phyloP scores from a whole-genome alignment of 1,140 invertebrate genomes.

The Atopsyche davidsoni region DNA sequence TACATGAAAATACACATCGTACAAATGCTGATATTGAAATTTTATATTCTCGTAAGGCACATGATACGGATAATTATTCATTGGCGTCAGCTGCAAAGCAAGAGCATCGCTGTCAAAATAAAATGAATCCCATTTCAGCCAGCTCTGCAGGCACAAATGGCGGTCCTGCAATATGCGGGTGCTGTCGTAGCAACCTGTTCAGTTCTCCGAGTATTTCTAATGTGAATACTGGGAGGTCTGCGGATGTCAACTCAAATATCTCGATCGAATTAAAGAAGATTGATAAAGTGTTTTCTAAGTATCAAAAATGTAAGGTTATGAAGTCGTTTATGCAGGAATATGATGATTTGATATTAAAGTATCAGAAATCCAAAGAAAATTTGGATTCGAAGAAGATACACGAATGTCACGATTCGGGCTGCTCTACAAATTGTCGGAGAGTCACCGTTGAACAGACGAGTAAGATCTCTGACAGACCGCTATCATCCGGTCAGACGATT shows the following conservation, averaged over 20 bases:
- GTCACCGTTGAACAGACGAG: too few species aligned
- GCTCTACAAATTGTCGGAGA: too few species aligned
- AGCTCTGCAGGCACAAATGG: slow-evolving; percentile 3
- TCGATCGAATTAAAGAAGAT: slow-evolving; percentile 14
- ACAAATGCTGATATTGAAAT: background rate
- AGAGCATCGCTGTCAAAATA: too few species aligned
- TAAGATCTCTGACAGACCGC: too few species aligned
- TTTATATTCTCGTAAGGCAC: slow-evolving; percentile 7
- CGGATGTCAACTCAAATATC: background rate
- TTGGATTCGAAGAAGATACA: too few species aligned
- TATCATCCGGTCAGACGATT: too few species aligned
- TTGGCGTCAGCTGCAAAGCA: too few species aligned
- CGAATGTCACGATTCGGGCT: too few species aligned
- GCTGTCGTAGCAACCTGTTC: slow-evolving; percentile 9
- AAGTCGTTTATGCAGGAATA: slow-evolving; percentile 27
- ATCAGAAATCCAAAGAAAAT: slow-evolving; percentile 15
- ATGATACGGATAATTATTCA: too few species aligned
- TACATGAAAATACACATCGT: background rate
- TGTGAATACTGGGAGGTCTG: too few species aligned
- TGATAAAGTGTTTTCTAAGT: slow-evolving; percentile 17
- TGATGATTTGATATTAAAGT: slow-evolving; percentile 22
- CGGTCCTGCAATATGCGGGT: background rate
- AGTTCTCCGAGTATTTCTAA: too few species aligned
- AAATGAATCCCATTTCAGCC: too few species aligned
- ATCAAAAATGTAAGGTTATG: slow-evolving; percentile 26